Conservation (phyloP, 2,797 vertebrate species). For the Anguilla obscura region DNA sequence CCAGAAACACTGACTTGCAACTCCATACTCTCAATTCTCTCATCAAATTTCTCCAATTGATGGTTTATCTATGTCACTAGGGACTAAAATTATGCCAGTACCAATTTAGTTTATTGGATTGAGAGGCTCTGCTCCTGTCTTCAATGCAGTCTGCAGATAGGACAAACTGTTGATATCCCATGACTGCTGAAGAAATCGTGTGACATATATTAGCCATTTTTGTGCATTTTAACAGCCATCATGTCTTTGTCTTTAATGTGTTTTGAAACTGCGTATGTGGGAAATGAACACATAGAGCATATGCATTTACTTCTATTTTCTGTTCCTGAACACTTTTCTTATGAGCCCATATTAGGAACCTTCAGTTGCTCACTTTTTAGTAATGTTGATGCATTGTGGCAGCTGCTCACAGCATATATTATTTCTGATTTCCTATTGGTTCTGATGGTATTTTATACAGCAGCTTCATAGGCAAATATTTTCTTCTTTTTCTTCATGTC, state of each 20-base stretch:
- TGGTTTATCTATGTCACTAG: neutral
- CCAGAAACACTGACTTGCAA: neutral
- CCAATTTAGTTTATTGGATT: neutral
- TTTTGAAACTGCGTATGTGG: neutral
- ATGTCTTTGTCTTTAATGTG: neutral
- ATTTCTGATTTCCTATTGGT: too few species aligned
- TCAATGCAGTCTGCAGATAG: neutral
- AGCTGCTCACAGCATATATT: too few species aligned
- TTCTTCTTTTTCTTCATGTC: too few species aligned
- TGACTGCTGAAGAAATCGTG: neutral
- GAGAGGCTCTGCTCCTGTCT: neutral
- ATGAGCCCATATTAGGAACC: neutral
- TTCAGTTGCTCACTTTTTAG: neutral
- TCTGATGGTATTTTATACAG: too few species aligned
- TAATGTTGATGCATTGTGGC: too few species aligned
- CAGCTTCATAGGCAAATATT: too few species aligned
- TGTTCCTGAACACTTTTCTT: neutral
- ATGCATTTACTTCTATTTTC: neutral
- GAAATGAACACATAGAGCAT: neutral
- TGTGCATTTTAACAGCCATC: neutral
- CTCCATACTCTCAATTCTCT: neutral
- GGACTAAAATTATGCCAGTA: neutral
- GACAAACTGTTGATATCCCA: neutral
- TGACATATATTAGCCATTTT: neutral
- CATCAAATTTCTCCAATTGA: neutral